Conservation (phyloP, 2,888 invertebrate species). For the Agelastica alni region DNA sequence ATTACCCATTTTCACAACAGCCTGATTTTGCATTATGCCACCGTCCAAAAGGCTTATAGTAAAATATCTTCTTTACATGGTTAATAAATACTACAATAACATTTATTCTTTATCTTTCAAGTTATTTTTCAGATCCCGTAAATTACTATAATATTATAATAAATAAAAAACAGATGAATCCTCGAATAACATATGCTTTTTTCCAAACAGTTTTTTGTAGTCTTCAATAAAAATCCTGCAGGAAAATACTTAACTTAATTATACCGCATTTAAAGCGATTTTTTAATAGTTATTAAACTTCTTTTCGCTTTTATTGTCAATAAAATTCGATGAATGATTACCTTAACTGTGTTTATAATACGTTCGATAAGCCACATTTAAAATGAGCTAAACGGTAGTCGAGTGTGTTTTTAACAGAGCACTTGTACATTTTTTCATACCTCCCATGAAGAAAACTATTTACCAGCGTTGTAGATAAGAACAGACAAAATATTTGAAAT, state of each 20-base stretch:
- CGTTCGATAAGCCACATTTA: constrained; percentile 40
- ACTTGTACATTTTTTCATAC: constrained; percentile 30
- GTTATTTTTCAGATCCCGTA: too few species aligned
- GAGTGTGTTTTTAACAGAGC: constrained; percentile 35
- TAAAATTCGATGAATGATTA: constrained; percentile 39
- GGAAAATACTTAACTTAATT: neutral
- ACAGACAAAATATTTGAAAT: too few species aligned
- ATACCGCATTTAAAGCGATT: neutral
- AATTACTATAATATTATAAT: too few species aligned
- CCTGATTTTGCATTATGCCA: too few species aligned
- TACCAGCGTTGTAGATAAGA: too few species aligned
- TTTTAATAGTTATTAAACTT: constrained; percentile 21
- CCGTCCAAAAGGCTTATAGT: too few species aligned
- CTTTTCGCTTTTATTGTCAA: constrained; percentile 41
- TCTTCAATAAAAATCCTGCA: neutral
- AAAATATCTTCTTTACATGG: too few species aligned
- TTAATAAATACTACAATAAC: too few species aligned
- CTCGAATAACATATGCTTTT: constrained; percentile 5
- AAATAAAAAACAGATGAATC: too few species aligned
- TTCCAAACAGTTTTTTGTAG: constrained; percentile 1
- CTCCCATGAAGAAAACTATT: constrained; percentile 38
- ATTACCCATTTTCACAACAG: too few species aligned
- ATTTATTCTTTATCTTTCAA: too few species aligned
- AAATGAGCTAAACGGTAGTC: constrained; percentile 39
- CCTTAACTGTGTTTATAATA: constrained; percentile 42